These are phyloP conservation scores for Lagopus muta DNA, from an alignment of 2,113 vertebrate genomes.

Conservation along the genomic window DNA sequence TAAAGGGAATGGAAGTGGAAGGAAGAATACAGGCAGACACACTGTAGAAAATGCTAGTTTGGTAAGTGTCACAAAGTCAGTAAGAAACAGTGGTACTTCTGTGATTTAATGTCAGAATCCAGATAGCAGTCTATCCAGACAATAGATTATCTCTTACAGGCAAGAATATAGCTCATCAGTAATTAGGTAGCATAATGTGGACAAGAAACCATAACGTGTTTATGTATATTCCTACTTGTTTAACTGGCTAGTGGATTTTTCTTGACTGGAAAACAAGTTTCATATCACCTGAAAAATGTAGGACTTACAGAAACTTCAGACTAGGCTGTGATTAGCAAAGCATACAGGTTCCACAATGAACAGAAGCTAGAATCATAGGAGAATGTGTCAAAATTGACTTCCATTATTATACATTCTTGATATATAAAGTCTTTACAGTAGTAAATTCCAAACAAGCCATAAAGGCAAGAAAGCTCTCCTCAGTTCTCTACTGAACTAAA, in stretches of 20 bases:
- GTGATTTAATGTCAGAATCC: not conserved
- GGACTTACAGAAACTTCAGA: not conserved
- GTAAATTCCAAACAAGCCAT: not conserved
- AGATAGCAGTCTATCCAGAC: not conserved
- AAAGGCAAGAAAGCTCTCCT: not conserved
- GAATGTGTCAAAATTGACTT: not conserved
- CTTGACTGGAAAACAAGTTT: not conserved
- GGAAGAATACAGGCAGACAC: not conserved
- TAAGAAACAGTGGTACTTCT: not conserved
- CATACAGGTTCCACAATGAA: not conserved
- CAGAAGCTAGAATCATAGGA: not conserved
- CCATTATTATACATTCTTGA: not conserved
- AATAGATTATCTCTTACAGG: not conserved
- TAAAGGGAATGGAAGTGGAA: not conserved
- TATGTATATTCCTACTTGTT: too few relatives aligned
- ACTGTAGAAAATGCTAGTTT: not conserved
- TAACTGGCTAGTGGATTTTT: too few relatives aligned
- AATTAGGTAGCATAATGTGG: not conserved
- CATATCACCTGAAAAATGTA: not conserved
- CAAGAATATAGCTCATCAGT: not conserved
- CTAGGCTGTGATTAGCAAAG: not conserved
- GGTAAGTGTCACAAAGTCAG: not conserved
- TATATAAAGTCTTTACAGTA: not conserved
- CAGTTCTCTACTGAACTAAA: not conserved
- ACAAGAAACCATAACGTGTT: not conserved